Evolutionary conservation across 2,113 vertebrate genomes (phyloP).

Genomic region (Megaptera novaeangliae): DNA sequence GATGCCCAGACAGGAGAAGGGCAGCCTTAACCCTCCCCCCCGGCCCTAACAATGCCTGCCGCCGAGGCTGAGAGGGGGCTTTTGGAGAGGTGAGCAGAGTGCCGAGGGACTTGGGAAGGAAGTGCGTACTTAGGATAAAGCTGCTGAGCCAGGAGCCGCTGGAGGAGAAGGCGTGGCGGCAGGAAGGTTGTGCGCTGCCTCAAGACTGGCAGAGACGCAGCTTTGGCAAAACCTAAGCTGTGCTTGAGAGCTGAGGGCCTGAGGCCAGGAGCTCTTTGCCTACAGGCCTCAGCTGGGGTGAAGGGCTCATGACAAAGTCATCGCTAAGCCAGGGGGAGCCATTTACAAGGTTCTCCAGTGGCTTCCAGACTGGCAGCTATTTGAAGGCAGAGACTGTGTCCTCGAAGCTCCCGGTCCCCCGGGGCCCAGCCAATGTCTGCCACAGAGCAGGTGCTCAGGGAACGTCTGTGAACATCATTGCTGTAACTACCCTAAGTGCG

Average conservation of each 20-base stretch:
- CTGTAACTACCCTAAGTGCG: neutral
- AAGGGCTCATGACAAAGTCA: neutral
- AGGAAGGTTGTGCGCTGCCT: neutral
- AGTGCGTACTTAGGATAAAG: neutral
- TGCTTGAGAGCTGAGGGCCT: neutral
- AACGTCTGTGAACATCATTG: neutral
- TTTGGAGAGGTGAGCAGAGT: neutral
- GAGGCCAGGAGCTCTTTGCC: neutral
- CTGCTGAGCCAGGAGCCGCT: neutral
- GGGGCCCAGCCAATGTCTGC: neutral
- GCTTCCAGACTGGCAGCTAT: neutral
- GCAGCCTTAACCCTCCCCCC: neutral
- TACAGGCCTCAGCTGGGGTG: neutral
- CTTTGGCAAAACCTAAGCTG: neutral
- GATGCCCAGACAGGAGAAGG: neutral
- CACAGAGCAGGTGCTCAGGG: neutral
- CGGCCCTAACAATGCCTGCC: too few species aligned
- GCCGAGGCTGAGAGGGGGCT: neutral
- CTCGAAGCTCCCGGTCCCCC: neutral
- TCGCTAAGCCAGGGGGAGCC: neutral
- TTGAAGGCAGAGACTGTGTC: neutral
- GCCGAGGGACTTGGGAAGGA: neutral
- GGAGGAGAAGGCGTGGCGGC: neutral
- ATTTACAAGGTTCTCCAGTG: neutral
- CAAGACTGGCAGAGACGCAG: neutral